A percentile compares a stretch with the other conserved stretches of the same genome.
Conservation (phyloP, 2,888 invertebrate genomes). For the Apoda limacodes region DNA sequence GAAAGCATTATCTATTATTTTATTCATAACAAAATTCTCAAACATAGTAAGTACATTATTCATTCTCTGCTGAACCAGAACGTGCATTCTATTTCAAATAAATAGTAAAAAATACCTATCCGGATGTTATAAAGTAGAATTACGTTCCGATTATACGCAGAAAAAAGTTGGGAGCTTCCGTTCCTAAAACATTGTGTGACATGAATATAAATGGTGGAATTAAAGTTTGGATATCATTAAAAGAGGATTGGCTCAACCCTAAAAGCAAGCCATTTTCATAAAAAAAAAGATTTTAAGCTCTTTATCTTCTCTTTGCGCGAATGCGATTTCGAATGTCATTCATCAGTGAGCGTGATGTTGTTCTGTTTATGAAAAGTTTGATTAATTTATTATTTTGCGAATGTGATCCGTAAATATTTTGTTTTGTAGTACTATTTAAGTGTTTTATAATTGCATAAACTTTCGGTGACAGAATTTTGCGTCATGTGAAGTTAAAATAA, state of each 20-base stretch:
- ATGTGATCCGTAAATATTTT: no score
- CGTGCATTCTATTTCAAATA: no score
- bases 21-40: conserved; percentile 14
- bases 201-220: conserved; percentile 51
- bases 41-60: conserved; percentile 12
- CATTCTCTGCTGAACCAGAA: conserved; percentile 26
- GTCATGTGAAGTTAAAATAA: no score
- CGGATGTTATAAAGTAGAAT: conserved; percentile 50
- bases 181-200: conserved; percentile 48
- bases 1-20: conserved; percentile 12
- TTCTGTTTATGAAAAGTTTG: no score
- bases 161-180: conserved; percentile 38
- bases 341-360: no score
- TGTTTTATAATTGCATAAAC: no score
- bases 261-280: no score
- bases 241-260: conserved; percentile 16
- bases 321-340: no score
- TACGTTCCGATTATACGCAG: conserved; percentile 38
- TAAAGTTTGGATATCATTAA: conserved; percentile 27
- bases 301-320: no score
- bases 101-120: conserved; percentile 25
- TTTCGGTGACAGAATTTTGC: no score
- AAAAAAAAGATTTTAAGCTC: conserved; percentile 33
- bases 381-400: no score
- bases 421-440: no score